Evolutionary conservation across 2,113 vertebrate species (phyloP).

Genomic region (Anser cygnoides): DNA sequence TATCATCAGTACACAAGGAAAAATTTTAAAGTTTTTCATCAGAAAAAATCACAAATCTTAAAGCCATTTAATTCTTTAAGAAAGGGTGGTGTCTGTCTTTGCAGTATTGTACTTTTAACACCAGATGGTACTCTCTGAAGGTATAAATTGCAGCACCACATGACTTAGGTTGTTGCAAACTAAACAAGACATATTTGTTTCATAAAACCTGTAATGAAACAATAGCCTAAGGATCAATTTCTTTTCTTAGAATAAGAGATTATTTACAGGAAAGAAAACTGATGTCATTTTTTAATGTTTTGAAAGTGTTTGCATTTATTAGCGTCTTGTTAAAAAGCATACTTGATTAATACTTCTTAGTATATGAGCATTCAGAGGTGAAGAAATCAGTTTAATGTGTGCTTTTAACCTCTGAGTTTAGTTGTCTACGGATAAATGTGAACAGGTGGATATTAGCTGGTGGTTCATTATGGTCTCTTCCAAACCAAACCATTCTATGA

Average conservation of each 20-base stretch:
- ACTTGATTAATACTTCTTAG: background rate
- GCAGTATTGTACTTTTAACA: background rate
- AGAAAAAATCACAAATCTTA: background rate
- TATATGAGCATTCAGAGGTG: background rate
- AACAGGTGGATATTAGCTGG: background rate
- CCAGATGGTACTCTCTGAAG: background rate
- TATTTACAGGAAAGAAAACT: background rate
- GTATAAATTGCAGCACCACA: background rate
- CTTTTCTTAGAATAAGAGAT: background rate
- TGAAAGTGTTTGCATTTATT: background rate
- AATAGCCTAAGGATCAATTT: background rate
- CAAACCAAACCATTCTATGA: too few species aligned
- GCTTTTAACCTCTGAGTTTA: background rate
- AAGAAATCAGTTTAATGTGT: background rate
- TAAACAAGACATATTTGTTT: background rate
- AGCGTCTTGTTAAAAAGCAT: background rate
- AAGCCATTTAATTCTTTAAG: background rate
- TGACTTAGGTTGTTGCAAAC: background rate
- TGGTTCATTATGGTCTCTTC: too few species aligned
- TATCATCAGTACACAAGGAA: background rate
- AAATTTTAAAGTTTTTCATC: background rate
- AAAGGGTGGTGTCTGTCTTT: background rate
- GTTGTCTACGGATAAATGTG: background rate
- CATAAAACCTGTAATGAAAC: background rate
- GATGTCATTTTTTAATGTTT: background rate